Percentiles rank a stretch among this genome's conserved stretches.
Evolutionary conservation across 1,140 invertebrate genomes (phyloP).

Genomic region (Lamellibrachia luymesi): DNA sequence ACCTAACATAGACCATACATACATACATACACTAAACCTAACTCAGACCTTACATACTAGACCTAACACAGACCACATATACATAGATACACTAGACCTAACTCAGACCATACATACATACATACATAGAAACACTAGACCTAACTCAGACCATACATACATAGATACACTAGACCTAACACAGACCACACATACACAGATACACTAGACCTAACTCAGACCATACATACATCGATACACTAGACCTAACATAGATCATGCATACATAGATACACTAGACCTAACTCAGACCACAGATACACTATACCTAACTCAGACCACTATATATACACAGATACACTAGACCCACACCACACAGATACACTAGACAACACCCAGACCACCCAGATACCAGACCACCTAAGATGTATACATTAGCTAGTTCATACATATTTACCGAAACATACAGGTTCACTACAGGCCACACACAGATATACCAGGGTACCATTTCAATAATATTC

Average conservation of each 20-base stretch:
- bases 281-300: not conserved
- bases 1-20: not conserved
- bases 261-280: not conserved
- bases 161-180: too few species aligned
- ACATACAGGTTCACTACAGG: too few species aligned
- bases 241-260: not conserved
- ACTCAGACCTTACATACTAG: too few species aligned
- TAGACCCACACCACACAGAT: not conserved
- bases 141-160: too few species aligned
- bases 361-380: too few species aligned
- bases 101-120: too few species aligned
- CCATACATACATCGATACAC: not conserved
- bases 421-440: too few species aligned
- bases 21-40: not conserved
- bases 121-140: not conserved
- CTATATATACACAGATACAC: not conserved
- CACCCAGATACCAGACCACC: too few species aligned
- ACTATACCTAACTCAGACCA: not conserved
- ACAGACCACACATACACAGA: not conserved
- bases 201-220: not conserved
- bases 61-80: not conserved
- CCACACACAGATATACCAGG: too few species aligned
- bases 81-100: not conserved
- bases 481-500: too few species aligned
- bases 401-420: too few species aligned